Evolutionary conservation across 1,140 invertebrate species (phyloP), one percentile per base, ranked within the genome.

Genomic region (Chlorops oryzae): DNA sequence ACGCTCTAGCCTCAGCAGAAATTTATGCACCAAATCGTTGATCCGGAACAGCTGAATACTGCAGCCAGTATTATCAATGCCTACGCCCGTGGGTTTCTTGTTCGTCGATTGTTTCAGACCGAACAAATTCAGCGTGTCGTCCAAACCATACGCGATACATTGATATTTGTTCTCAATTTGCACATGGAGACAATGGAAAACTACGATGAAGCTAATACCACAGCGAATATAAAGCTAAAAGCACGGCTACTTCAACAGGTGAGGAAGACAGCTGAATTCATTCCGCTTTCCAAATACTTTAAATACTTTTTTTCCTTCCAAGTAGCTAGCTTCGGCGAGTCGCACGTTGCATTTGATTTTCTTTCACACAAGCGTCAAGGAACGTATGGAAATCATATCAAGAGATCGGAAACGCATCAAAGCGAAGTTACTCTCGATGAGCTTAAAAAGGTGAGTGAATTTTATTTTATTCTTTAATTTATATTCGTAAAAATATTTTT

Each of bases 41-140:
- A 35, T 15, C 17, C n/a, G 23, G 15, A 17, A 15, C 49, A 41
- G 15, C 49, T 23, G 13, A 22, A 37, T 10, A 34, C 76, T 15
- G 85, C 85, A n/a, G 83, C 80, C 25, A 80, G 77, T 27, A 74
- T 75, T 41, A 82, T 93, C 47, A 82, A 82, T 53, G 87, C 90
- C 20, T 78, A 79, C 59, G 82, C 79, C n/a, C 84, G 81, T 63
- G 91, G 91, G 3, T 92, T 82, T 69, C 74, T 93, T 46, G 82
- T 84, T 24, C 79, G 91, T 35, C 79, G 89, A 52, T 74, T 93
- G 32, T 80, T 92, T 70, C 77, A 74, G 45, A 90, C 89, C 2
- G 86, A 88, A 62, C 84, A 85, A 58, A 84, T 92, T 3, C 83
- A 89, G 65, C 75, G 77, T 28, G 78, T 90, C 13, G 86, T 92